Conservation (phyloP, 2,797 vertebrate species). For the Potorous gilbertii region DNA sequence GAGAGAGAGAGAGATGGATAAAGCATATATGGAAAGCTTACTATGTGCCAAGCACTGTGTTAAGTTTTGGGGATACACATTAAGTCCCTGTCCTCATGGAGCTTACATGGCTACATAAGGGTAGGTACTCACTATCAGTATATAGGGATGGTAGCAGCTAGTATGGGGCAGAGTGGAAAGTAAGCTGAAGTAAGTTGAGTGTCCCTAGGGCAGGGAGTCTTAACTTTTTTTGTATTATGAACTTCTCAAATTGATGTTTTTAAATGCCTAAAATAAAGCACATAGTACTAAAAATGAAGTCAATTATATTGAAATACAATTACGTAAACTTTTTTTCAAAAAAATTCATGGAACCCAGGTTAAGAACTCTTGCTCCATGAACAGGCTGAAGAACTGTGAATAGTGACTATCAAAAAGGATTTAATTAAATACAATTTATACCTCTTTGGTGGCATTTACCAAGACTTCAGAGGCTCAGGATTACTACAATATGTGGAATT, state of each 20-base stretch:
- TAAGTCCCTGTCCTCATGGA: background rate
- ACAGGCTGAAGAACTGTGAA: background rate
- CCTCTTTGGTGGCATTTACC: background rate
- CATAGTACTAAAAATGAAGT: background rate
- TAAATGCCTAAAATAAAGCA: background rate
- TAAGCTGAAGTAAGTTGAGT: background rate
- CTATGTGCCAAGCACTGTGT: background rate
- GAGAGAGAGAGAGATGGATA: no score
- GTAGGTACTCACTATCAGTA: background rate
- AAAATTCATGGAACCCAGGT: background rate
- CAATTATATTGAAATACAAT: background rate
- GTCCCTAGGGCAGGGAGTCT: background rate
- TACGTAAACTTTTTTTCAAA: background rate
- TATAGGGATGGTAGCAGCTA: background rate
- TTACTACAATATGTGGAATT: background rate
- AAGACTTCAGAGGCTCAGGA: background rate
- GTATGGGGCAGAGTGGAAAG: background rate
- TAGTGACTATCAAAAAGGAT: constrained; percentile 14
- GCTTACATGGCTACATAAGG: background rate
- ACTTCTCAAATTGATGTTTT: background rate
- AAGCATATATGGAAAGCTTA: background rate
- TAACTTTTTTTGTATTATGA: background rate
- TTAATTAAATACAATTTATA: constrained; percentile 25
- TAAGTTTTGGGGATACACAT: background rate
- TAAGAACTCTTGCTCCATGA: background rate